A percentile compares a stretch with the other conserved stretches of the same genome.
Conservation (phyloP, 2,888 invertebrate genomes). For the Octodonta nipae region DNA sequence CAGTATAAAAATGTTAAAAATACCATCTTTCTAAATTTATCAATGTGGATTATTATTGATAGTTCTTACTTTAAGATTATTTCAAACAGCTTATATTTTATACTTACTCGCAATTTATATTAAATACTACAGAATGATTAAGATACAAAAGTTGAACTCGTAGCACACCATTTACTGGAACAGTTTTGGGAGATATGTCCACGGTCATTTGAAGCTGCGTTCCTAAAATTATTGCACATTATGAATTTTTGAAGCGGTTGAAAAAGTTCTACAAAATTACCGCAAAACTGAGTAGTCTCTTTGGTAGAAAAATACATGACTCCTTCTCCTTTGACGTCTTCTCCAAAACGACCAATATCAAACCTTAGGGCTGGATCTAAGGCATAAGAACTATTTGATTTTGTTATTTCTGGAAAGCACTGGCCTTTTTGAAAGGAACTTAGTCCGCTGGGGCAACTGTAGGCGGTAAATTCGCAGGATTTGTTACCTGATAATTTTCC, state of each 20-base stretch:
- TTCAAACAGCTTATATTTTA: too few relatives aligned
- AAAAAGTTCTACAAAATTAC: too few relatives aligned
- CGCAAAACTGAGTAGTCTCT: slow-evolving; percentile 40
- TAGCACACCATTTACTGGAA: slow-evolving; percentile 36
- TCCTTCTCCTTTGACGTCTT: slow-evolving; percentile 36
- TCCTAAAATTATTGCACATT: too few relatives aligned
- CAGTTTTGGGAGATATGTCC: slow-evolving; percentile 34
- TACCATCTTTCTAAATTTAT: too few relatives aligned
- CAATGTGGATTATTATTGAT: too few relatives aligned
- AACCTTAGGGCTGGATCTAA: too few relatives aligned
- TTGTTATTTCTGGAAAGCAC: slow-evolving; percentile 40
- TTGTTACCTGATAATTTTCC: slow-evolving; percentile 15
- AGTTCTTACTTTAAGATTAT: too few relatives aligned
- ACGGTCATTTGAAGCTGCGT: slow-evolving; percentile 40
- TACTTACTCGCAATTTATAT: slow-evolving; percentile 39
- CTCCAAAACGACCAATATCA: slow-evolving; percentile 31
- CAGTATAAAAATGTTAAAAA: too few relatives aligned
- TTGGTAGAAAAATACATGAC: slow-evolving; percentile 43
- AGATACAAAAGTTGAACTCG: slow-evolving; percentile 33
- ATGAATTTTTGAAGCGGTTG: too few relatives aligned
- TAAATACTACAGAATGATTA: slow-evolving; percentile 33
- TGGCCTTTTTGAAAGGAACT: slow-evolving; percentile 38
- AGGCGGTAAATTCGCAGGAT: slow-evolving; percentile 35
- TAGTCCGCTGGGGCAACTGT: slow-evolving; percentile 40
- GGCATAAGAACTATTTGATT: too few relatives aligned